Base-by-base conservation (phyloP, 2,797 vertebrate genomes). In the Oreochromis grahami region DNA sequence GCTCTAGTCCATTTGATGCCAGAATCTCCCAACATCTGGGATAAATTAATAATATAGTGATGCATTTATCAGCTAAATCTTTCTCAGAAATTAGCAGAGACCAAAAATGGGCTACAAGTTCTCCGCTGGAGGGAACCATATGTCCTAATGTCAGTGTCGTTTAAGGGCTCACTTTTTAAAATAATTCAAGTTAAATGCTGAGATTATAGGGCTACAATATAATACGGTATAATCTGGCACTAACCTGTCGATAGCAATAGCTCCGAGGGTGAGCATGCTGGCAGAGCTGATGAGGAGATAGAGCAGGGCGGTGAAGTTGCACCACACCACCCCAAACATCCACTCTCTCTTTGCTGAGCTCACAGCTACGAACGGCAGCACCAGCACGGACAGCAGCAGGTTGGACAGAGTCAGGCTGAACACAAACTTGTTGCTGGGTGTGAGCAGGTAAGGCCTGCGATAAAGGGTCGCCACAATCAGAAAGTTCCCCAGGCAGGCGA, bases 251-350 rank as follows among this genome's bases (percentile, higher is more conserved):
- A 99, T 96, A 45, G 99, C 98, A 50, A 99, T 99, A 78, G 98
- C 97, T 45, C 98, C 98, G 0, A 99, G 97, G 1, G 99, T 99
- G 17, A 99, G 97, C 98, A 99, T 98, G 95, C 99, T 99, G 93
- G 99, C 98, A 0, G 98, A 98, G 95, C 98, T 99, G 95, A 99
- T 98, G 76, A 99, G 97, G 93, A 99, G 96, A 94, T 99, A 99
- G 32, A 99, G 97, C 48, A 99, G 95, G 43, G 98, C 98, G 0
- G 98, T 99, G 93, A 99, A 98, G 95, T 99, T 98, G 96, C 99
- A 99, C 99, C 99, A 99, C 86, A 99, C 98, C 8, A 99, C 98
- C 1, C 99, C 98, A 0, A 99, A 99, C 91, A 98, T 96, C 99
- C 99, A 99, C 94, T 98, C 97, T 79, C 97, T 95, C 87, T 95